phyloP scores from a whole-genome alignment of 2,888 invertebrate species.

The Teleiodes luculella region DNA sequence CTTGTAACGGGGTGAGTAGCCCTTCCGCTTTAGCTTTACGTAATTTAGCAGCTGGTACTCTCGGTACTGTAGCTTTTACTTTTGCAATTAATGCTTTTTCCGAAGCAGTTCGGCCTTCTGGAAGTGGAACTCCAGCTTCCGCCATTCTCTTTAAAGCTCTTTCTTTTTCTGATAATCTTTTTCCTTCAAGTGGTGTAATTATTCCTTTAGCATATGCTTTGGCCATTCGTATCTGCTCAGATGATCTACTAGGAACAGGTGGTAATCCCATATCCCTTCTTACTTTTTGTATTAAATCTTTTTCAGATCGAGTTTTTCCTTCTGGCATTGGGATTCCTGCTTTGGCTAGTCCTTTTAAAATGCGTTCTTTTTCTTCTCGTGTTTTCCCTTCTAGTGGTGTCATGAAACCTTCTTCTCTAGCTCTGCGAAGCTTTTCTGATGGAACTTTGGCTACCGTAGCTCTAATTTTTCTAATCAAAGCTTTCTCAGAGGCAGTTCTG shows the following conservation, averaged over 20 bases:
- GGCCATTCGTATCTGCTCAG: slow-evolving; percentile 21
- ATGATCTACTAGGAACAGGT: background rate
- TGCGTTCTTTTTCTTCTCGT: slow-evolving; percentile 30
- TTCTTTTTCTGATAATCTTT: slow-evolving; percentile 28
- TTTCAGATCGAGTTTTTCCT: slow-evolving; percentile 30
- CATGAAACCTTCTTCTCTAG: slow-evolving; percentile 22
- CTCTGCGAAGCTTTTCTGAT: slow-evolving; percentile 25
- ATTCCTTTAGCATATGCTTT: slow-evolving; percentile 31
- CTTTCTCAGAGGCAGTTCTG: slow-evolving; percentile 31
- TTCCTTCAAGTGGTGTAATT: slow-evolving; percentile 29
- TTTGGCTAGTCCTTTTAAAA: slow-evolving; percentile 20
- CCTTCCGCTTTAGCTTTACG: slow-evolving; percentile 24
- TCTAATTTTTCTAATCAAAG: slow-evolving; percentile 4
- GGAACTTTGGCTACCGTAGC: slow-evolving; percentile 25
- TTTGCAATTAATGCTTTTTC: slow-evolving; percentile 23
- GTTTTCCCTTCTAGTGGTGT: slow-evolving; percentile 31
- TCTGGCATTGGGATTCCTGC: slow-evolving; percentile 26
- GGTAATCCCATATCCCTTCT: slow-evolving; percentile 16
- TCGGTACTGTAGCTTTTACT: background rate
- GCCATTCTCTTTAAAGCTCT: slow-evolving; percentile 23
- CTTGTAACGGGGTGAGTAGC: slow-evolving; percentile 34
- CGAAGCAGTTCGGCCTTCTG: slow-evolving; percentile 33
- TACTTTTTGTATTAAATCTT: slow-evolving; percentile 27
- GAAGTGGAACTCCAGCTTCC: slow-evolving; percentile 31
- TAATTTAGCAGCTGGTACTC: background rate